These are phyloP conservation scores for Melanotaenia duboulayi DNA, from an alignment of 2,113 vertebrate species.

Conservation along the genomic window DNA sequence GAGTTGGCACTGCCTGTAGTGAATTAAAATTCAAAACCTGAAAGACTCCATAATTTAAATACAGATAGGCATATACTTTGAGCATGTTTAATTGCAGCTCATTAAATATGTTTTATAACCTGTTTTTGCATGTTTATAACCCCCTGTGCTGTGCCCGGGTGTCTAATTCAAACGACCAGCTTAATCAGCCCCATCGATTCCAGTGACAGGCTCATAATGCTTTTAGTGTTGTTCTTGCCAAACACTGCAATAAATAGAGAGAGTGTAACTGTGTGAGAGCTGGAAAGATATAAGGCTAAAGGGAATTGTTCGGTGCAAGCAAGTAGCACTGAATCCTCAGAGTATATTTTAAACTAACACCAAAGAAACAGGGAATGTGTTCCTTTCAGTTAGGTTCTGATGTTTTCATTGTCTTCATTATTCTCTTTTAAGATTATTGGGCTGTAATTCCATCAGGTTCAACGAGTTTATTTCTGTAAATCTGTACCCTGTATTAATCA, in stretches of 20 bases:
- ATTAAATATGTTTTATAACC: conserved; percentile 66
- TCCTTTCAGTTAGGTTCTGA: not conserved
- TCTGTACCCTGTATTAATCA: not conserved
- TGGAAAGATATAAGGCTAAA: conserved; percentile 19
- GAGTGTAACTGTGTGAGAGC: conserved; percentile 1
- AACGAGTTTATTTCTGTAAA: not conserved
- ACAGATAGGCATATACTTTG: conserved; percentile 23
- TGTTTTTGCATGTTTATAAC: conserved; percentile 62
- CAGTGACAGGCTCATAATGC: conserved; percentile 63
- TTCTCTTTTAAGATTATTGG: not conserved
- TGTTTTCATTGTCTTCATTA: not conserved
- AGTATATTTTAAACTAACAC: conserved; percentile 35
- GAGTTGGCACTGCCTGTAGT: conserved; percentile 6
- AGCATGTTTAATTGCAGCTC: conserved; percentile 49
- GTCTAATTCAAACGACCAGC: conserved; percentile 39
- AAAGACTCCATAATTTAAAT: conserved; percentile 50
- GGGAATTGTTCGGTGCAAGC: conserved; percentile 38
- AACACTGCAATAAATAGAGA: conserved; percentile 53
- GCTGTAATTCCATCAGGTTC: not conserved
- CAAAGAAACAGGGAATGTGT: conserved; percentile 23
- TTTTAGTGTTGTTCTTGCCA: conserved; percentile 68
- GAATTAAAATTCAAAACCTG: conserved; percentile 46
- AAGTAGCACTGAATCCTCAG: conserved; percentile 23
- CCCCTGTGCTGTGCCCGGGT: conserved; percentile 10
- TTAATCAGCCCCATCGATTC: conserved; percentile 70